Percentiles rank a stretch among this genome's conserved stretches.
Conservation (phyloP, 2,888 invertebrate genomes). For the Phlogophora meticulosa region DNA sequence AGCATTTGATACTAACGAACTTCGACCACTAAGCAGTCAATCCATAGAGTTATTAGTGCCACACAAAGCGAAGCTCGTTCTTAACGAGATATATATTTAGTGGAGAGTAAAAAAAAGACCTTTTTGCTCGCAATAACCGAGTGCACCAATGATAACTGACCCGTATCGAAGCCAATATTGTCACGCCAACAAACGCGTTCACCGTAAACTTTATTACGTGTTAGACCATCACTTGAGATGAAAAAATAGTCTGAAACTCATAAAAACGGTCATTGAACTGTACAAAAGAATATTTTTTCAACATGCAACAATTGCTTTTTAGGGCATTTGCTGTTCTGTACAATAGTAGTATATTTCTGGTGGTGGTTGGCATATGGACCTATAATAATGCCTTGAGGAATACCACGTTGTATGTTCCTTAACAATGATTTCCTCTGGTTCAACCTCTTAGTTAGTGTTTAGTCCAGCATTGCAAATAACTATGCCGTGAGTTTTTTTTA, state of each 20-base stretch:
- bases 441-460: not conserved
- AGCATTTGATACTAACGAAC: conserved; percentile 49
- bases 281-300: conserved; percentile 36
- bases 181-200: conserved; percentile 81
- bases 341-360: not conserved
- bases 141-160: conserved; percentile 63
- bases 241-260: conserved; percentile 62
- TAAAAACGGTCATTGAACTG: conserved; percentile 77
- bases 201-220: conserved; percentile 80
- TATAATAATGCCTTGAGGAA: conserved; percentile 8
- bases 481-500: not conserved
- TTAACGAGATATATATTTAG: conserved; percentile 7
- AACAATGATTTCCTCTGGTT: not conserved
- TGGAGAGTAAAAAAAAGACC: conserved; percentile 24
- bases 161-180: conserved; percentile 78
- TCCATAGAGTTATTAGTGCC: conserved; percentile 1
- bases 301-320: conserved; percentile 37
- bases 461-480: not conserved
- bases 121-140: conserved; percentile 31
- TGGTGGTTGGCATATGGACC: not conserved
- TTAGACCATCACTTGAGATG: conserved; percentile 62
- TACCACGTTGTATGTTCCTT: not conserved
- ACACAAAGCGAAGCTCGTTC: conserved; percentile 4
- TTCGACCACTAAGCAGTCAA: conserved; percentile 6
- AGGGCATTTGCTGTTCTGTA: conserved; percentile 18